These are phyloP conservation scores for Vombatus ursinus DNA, from an alignment of 2,113 vertebrate genomes.

Conservation along the genomic window DNA sequence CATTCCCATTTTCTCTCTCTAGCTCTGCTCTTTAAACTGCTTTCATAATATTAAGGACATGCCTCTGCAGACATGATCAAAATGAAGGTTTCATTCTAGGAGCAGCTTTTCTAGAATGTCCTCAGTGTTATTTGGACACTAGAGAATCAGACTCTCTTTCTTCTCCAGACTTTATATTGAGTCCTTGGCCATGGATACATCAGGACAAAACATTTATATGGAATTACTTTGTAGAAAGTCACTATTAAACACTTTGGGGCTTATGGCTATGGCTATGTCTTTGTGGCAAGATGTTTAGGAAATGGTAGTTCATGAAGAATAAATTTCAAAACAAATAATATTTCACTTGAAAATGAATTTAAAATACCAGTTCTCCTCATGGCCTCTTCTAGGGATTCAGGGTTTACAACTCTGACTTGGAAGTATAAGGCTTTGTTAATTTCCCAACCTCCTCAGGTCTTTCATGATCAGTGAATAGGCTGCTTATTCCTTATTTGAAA, in stretches of 20 bases:
- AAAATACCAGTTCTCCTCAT: neutral
- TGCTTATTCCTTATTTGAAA: neutral
- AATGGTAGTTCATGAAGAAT: neutral
- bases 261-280: neutral
- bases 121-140: neutral
- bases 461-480: neutral
- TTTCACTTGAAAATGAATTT: neutral
- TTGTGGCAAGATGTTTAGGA: neutral
- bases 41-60: neutral
- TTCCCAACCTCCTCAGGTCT: neutral
- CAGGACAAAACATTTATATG: neutral
- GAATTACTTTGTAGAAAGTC: neutral
- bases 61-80: neutral
- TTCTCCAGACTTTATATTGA: neutral
- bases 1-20: neutral
- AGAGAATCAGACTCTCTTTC: neutral
- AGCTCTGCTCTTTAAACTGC: neutral
- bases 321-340: neutral
- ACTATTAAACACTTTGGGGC: neutral
- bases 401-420: neutral
- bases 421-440: neutral
- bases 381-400: neutral
- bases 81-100: neutral
- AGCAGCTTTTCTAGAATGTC: neutral
- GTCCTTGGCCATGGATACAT: neutral